Conservation (phyloP, 2,888 invertebrate species). For the Rhamnusium bicolor region DNA sequence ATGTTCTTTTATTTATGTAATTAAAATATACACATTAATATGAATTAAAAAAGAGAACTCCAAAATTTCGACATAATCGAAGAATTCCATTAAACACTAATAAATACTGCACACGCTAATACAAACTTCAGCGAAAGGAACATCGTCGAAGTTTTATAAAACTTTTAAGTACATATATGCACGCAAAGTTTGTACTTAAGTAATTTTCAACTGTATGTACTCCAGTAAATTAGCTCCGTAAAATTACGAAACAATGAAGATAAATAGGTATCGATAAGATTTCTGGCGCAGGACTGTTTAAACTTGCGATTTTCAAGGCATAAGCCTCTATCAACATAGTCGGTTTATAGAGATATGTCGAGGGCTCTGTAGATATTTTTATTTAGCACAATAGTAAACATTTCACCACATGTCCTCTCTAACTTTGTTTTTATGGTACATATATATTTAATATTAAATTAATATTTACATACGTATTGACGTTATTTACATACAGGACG, state of each 20-base stretch:
- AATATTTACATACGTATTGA: too few species aligned
- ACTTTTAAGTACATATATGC: not conserved
- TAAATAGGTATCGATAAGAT: conserved; percentile 6
- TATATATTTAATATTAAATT: too few species aligned
- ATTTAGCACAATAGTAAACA: too few species aligned
- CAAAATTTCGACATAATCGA: not conserved
- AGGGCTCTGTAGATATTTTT: not conserved
- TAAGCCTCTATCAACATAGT: not conserved
- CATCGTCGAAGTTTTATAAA: not conserved
- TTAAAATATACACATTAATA: not conserved
- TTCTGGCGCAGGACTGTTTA: not conserved
- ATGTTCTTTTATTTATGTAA: too few species aligned
- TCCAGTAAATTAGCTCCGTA: not conserved
- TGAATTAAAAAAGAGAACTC: not conserved
- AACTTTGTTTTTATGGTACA: too few species aligned
- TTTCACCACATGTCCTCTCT: too few species aligned
- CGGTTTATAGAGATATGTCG: not conserved
- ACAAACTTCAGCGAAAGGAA: not conserved
- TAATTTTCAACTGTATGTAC: not conserved
- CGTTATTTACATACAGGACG: too few species aligned
- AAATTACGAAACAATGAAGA: conserved; percentile 11
- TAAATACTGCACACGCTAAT: not conserved
- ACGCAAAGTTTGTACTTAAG: not conserved
- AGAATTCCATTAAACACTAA: not conserved
- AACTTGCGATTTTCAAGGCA: not conserved